These are phyloP conservation scores for Ditula angustiorana DNA, from an alignment of 2,888 invertebrate species.

Conservation along the genomic window DNA sequence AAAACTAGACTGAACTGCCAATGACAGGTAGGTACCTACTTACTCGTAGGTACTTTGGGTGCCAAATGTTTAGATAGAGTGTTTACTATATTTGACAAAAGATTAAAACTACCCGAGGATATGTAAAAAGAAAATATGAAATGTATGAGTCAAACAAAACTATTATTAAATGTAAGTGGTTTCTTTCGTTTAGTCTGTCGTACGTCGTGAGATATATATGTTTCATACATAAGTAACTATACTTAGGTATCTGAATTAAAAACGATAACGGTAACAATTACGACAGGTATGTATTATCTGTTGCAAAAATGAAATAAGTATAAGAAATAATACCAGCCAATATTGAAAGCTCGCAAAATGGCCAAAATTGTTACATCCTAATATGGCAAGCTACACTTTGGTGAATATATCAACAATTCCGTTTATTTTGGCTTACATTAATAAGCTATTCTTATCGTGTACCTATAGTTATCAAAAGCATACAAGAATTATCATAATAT, in stretches of 20 bases:
- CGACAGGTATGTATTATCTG: background rate
- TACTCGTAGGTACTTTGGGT: no score
- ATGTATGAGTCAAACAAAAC: background rate
- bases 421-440: constrained; percentile 62
- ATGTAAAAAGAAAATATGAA: background rate
- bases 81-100: background rate
- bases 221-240: no score
- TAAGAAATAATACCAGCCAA: background rate
- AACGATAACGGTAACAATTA: constrained; percentile 18
- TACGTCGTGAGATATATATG: no score
- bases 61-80: no score
- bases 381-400: constrained; percentile 84
- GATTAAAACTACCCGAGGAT: background rate
- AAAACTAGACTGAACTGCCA: no score
- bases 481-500: background rate
- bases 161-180: background rate
- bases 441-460: constrained; percentile 40
- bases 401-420: constrained; percentile 70
- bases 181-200: background rate
- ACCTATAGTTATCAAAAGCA: no score
- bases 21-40: no score
- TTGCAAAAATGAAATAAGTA: background rate
- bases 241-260: background rate
- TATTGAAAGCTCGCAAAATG: constrained; percentile 51
- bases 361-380: constrained; percentile 68